Percentiles rank a stretch among this genome's conserved stretches.
These are phyloP conservation scores for Toxostoma redivivum DNA, from an alignment of 2,113 vertebrate genomes.

Conservation along the genomic window DNA sequence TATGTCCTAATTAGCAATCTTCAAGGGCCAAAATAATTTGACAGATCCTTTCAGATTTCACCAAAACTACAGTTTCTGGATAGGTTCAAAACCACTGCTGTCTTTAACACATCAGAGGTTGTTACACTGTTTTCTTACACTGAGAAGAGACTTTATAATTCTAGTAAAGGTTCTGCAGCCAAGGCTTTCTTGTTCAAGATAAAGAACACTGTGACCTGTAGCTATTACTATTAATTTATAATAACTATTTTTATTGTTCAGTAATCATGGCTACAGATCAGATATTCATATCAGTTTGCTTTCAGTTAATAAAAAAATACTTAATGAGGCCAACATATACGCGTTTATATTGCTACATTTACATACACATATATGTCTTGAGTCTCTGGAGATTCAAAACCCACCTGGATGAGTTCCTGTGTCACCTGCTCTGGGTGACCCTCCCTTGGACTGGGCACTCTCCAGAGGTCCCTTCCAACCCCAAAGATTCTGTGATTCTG, in stretches of 20 bases:
- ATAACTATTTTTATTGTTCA: neutral
- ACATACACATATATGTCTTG: neutral
- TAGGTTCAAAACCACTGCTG: neutral
- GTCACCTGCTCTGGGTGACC: neutral
- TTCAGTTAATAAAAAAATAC: neutral
- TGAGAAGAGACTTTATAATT: neutral
- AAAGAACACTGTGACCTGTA: neutral
- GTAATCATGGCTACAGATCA: neutral
- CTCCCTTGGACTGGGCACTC: neutral
- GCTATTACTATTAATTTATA: neutral
- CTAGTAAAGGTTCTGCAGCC: neutral
- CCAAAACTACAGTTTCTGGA: neutral
- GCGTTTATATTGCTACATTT: neutral
- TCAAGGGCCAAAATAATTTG: neutral
- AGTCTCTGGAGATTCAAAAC: neutral
- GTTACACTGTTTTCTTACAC: neutral
- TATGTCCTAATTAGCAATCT: neutral
- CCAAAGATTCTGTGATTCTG: fast-evolving
- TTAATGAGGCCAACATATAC: neutral
- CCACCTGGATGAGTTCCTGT: neutral
- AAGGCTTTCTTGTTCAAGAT: neutral
- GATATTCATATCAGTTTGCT: neutral
- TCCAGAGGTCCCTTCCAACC: neutral
- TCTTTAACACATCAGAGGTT: neutral
- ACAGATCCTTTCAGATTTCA: neutral